Percentiles rank a stretch among this genome's conserved stretches.
Conservation (phyloP, 2,113 vertebrate species). For the Oceanodroma tethys region DNA sequence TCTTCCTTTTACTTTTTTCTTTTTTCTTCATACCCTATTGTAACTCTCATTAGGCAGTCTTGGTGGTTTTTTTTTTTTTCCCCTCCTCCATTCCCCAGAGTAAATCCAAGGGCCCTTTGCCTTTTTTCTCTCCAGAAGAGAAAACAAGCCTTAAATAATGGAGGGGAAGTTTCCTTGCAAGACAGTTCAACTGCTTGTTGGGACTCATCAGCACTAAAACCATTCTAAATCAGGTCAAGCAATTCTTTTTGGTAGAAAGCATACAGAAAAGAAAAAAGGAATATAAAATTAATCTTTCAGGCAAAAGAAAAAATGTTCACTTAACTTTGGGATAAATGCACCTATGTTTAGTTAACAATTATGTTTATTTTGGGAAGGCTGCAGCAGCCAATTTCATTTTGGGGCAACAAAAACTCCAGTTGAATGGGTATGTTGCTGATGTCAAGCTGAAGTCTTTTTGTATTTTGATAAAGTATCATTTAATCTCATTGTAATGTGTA, state of each 20-base stretch:
- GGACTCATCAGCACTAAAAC: conserved; percentile 10
- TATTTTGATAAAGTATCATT: conserved; percentile 22
- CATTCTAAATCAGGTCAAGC: not conserved
- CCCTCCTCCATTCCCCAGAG: not conserved
- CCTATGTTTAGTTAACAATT: not conserved
- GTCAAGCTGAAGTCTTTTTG: not conserved
- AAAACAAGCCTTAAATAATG: not conserved
- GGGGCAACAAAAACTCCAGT: not conserved
- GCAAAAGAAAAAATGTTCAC: not conserved
- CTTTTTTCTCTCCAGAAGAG: not conserved
- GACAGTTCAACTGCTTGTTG: not conserved
- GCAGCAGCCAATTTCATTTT: not conserved
- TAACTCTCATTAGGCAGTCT: not conserved
- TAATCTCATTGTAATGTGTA: conserved; percentile 1
- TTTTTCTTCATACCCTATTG: not conserved
- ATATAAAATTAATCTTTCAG: not conserved
- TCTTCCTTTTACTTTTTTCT: not conserved
- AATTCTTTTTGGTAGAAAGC: not conserved
- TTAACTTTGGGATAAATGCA: not conserved
- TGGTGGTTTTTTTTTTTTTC: too few relatives aligned
- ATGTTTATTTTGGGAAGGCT: conserved; percentile 33
- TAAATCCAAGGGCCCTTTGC: not conserved
- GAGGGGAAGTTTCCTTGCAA: not conserved
- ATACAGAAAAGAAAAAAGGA: not conserved
- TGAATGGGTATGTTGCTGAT: not conserved